Base-by-base conservation (phyloP, 2,888 invertebrate genomes). In the Melinopterus prodromus region DNA sequence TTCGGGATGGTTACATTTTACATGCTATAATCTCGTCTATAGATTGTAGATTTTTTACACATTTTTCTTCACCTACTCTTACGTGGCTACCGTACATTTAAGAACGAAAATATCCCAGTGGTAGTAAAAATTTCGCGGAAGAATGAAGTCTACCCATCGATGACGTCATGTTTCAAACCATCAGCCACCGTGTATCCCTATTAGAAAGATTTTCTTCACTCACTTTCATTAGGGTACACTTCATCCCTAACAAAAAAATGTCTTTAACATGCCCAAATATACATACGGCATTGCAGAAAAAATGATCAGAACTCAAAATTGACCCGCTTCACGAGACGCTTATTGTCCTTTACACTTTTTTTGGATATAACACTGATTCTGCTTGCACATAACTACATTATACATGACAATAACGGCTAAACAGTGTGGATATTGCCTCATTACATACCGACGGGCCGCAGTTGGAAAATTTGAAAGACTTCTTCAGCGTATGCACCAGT, bases 1-100 rank as follows among this genome's bases (percentile, higher is more conserved):
- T 76, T 77, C 81, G 69, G 77, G 69, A 69, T 16, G 69, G 70
- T 35, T 69, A 76, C 36, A 36, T 53, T 76, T 77, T 77, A 26
- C 70, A 70, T 69, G 69, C 16, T 69, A 69, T 37, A 36, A 74
- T 37, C 74, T 74, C 36, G 36, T 36, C 74, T 74, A 71, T 71
- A 74, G n/a, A 37, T 74, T 74, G 74, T 37, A 36, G 35, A 35
- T 2, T 72, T 72, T 74, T 74, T 71, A 71, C 71, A 74, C 74
- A 74, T 74, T 37, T 35, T 74, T 74, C 35, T 74, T 74, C 74
- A 26, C 37, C 74, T 74, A 74, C 37, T 36, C 74, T 36, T 74
- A 36, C 74, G 74, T 37, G 36, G 35, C 74, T 74, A 74, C 74
- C 37, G 5, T 74, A 74, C 12, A 74, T 36, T 26, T 74, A 36